A percentile compares a stretch with the other conserved stretches of the same genome.
Conservation (phyloP, 1,140 invertebrate species). For the Papilio dardanus region DNA sequence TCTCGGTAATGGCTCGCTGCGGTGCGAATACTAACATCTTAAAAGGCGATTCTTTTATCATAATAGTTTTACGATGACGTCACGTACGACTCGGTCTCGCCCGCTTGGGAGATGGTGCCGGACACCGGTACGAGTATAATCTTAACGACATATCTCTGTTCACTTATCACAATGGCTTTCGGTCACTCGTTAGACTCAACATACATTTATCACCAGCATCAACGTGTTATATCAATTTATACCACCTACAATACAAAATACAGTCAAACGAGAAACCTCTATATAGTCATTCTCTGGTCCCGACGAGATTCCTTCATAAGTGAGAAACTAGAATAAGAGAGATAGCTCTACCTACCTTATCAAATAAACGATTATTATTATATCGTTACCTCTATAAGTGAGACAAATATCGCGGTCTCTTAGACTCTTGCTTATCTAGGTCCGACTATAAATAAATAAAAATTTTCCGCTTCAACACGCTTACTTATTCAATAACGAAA, state of each 20-base stretch:
- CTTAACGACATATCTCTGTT: conserved; percentile 34
- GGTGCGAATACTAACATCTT: conserved; percentile 38
- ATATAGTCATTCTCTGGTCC: too few species aligned
- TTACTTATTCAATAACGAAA: background rate
- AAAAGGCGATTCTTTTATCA: conserved; percentile 37
- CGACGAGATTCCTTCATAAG: too few species aligned
- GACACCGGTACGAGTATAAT: background rate
- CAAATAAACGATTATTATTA: too few species aligned
- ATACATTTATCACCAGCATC: conserved; percentile 30
- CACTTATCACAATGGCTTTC: conserved; percentile 34
- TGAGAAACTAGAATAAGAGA: too few species aligned
- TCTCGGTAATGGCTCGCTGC: conserved; percentile 30
- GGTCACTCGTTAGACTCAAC: conserved; percentile 33
- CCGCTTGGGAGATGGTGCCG: conserved; percentile 33
- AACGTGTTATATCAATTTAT: conserved; percentile 25
- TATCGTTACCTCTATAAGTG: too few species aligned
- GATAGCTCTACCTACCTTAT: too few species aligned
- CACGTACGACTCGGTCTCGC: conserved; percentile 9
- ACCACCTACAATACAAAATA: conserved; percentile 3
- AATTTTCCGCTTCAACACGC: conserved; percentile 18
- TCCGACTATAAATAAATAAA: too few species aligned
- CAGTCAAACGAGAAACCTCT: too few species aligned
- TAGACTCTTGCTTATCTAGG: too few species aligned
- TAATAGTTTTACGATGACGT: conserved; percentile 30
- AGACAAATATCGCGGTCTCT: too few species aligned